These are phyloP conservation scores for Pelvicachromis taeniatus DNA, from an alignment of 2,113 vertebrate genomes.

Conservation along the genomic window DNA sequence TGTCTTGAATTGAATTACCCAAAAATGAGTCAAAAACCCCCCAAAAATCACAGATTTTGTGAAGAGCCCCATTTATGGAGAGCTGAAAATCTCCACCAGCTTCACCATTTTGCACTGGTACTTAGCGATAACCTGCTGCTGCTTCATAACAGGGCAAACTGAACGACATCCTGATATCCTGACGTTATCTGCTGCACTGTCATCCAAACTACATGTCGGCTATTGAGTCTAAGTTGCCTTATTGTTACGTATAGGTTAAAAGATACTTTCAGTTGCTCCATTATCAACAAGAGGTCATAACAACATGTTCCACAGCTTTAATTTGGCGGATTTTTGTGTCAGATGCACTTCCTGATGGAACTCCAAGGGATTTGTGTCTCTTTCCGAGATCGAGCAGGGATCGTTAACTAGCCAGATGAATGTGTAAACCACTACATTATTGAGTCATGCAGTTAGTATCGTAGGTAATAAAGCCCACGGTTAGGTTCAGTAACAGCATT, in stretches of 20 bases:
- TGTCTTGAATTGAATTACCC: neutral
- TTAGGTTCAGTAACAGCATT: neutral
- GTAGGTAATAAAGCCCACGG: neutral
- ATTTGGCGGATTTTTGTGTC: neutral
- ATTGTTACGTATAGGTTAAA: neutral
- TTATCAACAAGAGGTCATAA: neutral
- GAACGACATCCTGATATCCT: neutral
- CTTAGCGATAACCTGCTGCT: neutral
- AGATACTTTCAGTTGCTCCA: neutral
- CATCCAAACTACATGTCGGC: neutral
- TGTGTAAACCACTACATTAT: neutral
- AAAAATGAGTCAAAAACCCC: neutral
- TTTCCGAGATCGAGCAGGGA: neutral
- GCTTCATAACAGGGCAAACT: neutral
- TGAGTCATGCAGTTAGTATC: neutral
- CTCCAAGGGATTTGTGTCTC: neutral
- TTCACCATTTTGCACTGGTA: neutral
- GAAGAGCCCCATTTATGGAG: neutral
- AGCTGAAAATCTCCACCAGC: neutral
- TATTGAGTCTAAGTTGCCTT: neutral
- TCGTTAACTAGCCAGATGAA: no score
- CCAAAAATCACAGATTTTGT: neutral
- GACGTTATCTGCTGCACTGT: neutral
- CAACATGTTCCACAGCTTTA: neutral
- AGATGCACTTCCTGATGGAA: neutral